Base-by-base conservation (phyloP, 1,140 invertebrate genomes). In the Lucilia cuprina region DNA sequence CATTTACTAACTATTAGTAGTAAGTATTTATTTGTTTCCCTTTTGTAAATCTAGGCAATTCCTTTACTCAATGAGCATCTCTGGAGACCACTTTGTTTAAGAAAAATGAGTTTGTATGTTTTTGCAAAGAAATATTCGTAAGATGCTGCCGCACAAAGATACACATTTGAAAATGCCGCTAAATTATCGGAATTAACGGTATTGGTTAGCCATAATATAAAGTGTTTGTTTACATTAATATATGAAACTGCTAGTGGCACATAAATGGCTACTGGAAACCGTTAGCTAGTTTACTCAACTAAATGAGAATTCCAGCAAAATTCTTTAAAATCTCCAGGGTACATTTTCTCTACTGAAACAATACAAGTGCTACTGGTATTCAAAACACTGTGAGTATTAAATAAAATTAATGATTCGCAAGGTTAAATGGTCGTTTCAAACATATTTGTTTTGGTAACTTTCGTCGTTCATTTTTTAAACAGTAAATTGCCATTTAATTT, bases 121-220 rank as follows among this genome's bases (percentile, higher is more conserved):
- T 12, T 8, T 21, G 19, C 21, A 21, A 12, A 12, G n/a, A 19
- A 70, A 21, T 9, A 9, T 21, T 19, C 17, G 17, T 82, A 55
- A 35, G 30, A 65, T 35, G 82, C 13, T 35, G 78, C 78, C 78
- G 78, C 49, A 82, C 50, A n/a, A 55, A 55, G 8, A 13, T 49
- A 55, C n/a, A 13, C 21, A 21, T 80, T 82, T 82, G 82, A 82
- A 50, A 5, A 19, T 65, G 30, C 82, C 82, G 82, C 82, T 82
- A 82, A 82, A 82, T 82, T 82, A 35, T 47, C 2, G 21, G 82
- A 82, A 82, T 65, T 82, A 82, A 82, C 82, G 82, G 82, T 82
- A 47, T 70, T 82, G 82, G 82, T 82, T 82, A 65, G 35, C 82
- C 50, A 49, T 80, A 80, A 80, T 80, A 21, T 19, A 80, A 13